Evolutionary conservation across 2,888 invertebrate genomes (phyloP).

Genomic region (Sarcophaga variegata): DNA sequence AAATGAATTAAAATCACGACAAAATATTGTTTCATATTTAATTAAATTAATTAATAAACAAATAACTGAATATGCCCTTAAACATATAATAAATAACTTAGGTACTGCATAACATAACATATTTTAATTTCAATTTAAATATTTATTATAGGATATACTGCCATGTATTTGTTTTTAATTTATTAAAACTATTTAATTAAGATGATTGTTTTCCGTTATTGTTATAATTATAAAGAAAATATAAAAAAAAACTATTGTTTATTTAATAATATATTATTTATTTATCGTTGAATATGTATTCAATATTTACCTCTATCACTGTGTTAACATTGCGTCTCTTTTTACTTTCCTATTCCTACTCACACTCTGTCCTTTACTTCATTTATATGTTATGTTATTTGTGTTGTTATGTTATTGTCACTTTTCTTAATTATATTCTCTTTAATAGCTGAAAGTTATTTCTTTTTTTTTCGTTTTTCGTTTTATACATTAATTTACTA

Average conservation of each 20-base stretch:
- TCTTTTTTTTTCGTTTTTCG: not conserved
- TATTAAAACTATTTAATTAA: not conserved
- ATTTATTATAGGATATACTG: too few species aligned
- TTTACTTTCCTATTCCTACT: not conserved
- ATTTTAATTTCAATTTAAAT: not conserved
- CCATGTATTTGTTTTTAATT: not conserved
- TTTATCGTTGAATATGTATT: not conserved
- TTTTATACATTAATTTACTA: constrained; percentile 9
- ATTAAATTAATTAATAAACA: not conserved
- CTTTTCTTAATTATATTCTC: not conserved
- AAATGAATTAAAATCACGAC: not conserved
- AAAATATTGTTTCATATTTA: not conserved
- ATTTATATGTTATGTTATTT: not conserved
- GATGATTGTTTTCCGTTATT: not conserved
- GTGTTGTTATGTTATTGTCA: constrained; percentile 2
- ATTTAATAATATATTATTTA: not conserved
- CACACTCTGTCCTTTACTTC: not conserved
- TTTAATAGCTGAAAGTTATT: constrained; percentile 4
- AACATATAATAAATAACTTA: not conserved
- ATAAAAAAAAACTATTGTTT: not conserved
- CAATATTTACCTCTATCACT: not conserved
- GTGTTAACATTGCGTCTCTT: not conserved
- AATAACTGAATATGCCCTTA: not conserved
- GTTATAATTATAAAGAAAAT: not conserved
- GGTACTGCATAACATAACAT: not conserved